phyloP scores from a whole-genome alignment of 2,888 invertebrate species.

The Phytoseiulus persimilis region DNA sequence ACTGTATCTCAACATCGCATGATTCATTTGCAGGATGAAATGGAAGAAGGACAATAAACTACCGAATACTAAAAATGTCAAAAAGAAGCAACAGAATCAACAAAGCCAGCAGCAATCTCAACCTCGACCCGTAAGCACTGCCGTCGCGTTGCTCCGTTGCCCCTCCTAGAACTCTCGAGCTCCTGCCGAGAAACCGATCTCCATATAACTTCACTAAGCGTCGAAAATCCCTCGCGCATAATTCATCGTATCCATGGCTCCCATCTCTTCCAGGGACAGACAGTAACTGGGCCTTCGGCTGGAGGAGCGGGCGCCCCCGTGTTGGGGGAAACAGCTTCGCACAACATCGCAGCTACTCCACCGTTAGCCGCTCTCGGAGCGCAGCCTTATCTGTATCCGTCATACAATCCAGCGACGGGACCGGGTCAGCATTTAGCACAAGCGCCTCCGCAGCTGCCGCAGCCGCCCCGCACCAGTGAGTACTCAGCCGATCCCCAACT shows the following conservation, averaged over 20 bases:
- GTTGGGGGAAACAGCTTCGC: neutral
- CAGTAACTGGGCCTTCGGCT: conserved; percentile 20
- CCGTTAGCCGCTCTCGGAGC: conserved; percentile 6
- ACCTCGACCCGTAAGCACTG: conserved; percentile 22
- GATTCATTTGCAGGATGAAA: conserved; percentile 62
- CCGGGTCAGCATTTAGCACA: neutral
- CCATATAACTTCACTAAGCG: neutral
- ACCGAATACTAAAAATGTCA: conserved; percentile 71
- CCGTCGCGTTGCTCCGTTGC: neutral
- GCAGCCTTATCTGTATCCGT: neutral
- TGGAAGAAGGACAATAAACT: conserved; percentile 80
- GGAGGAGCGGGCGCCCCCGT: neutral
- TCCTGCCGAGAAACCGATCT: neutral
- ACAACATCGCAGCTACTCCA: conserved; percentile 28
- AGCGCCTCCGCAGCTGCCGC: neutral
- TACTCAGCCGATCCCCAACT: conserved; percentile 5
- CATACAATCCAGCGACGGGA: neutral
- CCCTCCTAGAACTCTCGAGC: neutral
- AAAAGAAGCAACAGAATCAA: conserved; percentile 61
- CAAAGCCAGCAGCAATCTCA: conserved; percentile 41
- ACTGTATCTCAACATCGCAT: too few relatives aligned
- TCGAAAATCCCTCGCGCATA: too few relatives aligned
- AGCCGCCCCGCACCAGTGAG: neutral
- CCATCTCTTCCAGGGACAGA: conserved; percentile 13
- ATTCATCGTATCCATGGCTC: too few relatives aligned